Conservation (phyloP, 2,797 vertebrate genomes). For the Prionace glauca region DNA sequence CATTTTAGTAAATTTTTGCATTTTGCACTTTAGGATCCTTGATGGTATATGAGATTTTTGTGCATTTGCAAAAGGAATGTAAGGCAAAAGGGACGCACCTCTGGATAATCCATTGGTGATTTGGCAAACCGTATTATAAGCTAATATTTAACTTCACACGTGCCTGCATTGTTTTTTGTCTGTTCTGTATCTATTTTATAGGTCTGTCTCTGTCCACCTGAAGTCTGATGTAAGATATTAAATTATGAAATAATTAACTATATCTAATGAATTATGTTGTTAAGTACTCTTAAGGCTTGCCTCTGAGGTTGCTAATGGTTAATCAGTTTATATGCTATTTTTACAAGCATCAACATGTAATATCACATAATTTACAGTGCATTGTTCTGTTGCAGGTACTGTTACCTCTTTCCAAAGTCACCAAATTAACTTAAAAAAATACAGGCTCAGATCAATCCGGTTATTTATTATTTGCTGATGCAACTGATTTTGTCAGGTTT, state of each 20-base stretch:
- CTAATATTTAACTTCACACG: background rate
- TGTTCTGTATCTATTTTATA: background rate
- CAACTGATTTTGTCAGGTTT: background rate
- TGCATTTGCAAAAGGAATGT: too few relatives aligned
- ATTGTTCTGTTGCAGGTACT: background rate
- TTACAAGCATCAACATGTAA: background rate
- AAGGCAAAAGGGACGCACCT: too few relatives aligned
- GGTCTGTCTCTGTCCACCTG: background rate
- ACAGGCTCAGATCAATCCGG: background rate
- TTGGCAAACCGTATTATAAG: too few relatives aligned
- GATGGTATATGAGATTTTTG: too few relatives aligned
- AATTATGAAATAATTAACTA: background rate
- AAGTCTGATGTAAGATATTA: background rate
- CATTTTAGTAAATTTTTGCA: too few relatives aligned
- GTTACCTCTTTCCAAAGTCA: background rate
- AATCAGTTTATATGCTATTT: background rate
- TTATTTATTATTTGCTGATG: background rate
- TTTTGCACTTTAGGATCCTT: too few relatives aligned
- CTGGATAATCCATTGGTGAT: too few relatives aligned
- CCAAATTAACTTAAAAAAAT: background rate
- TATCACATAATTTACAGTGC: background rate
- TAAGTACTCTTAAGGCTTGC: background rate
- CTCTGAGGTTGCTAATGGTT: background rate
- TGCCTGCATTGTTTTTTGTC: background rate
- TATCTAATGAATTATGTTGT: background rate